A percentile compares a stretch with the other conserved stretches of the same genome.
Conservation (phyloP, 2,797 vertebrate species). For the Sardinella longiceps region DNA sequence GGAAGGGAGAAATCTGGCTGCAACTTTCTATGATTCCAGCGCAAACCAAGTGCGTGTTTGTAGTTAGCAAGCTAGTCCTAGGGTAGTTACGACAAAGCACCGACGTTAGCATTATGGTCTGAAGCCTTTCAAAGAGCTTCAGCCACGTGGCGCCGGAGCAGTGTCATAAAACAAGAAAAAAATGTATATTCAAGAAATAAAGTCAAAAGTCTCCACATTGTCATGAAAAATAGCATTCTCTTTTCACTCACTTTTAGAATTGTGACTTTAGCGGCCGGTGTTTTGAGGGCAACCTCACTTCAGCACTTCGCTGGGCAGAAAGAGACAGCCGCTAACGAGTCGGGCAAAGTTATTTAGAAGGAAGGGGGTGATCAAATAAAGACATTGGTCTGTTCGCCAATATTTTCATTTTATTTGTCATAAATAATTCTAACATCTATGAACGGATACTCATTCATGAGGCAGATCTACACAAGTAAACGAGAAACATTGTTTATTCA, state of each 20-base stretch:
- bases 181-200: not conserved
- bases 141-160: constrained; percentile 2
- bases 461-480: not conserved
- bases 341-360: not conserved
- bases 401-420: not conserved
- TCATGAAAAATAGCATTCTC: not conserved
- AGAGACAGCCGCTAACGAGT: not conserved
- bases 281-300: constrained; percentile 2
- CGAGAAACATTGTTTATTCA: not conserved
- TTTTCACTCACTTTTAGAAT: constrained; percentile 1
- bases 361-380: not conserved
- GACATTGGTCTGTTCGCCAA: not conserved
- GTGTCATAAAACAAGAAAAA: not conserved
- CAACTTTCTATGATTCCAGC: not conserved
- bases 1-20: not conserved
- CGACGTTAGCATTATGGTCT: not conserved
- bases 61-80: not conserved
- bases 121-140: not conserved
- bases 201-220: not conserved
- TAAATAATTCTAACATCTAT: not conserved
- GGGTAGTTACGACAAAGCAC: not conserved
- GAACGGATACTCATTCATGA: not conserved
- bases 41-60: not conserved
- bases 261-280: constrained; percentile 6
- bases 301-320: constrained; percentile 12